Evolutionary conservation across 2,888 invertebrate genomes (phyloP).

Genomic region (Esperia sulphurella): DNA sequence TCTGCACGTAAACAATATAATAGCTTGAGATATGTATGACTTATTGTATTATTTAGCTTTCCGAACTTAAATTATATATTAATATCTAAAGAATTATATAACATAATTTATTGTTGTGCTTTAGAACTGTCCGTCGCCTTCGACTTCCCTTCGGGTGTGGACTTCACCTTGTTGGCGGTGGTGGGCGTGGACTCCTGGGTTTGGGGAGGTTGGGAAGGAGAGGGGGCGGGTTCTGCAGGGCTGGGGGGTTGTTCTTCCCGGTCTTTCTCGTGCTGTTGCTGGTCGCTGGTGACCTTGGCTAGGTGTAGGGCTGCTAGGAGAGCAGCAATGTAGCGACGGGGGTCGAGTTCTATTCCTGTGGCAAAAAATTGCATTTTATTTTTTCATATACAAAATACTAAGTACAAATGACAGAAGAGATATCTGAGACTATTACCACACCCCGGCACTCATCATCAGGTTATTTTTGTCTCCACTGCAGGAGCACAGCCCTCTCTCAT

Average conservation of each 20-base stretch:
- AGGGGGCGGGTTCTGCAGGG: conserved; percentile 31
- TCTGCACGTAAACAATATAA: too few species aligned
- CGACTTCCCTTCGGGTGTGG: conserved; percentile 64
- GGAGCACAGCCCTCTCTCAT: too few species aligned
- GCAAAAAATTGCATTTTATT: not conserved
- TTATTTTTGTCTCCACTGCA: too few species aligned
- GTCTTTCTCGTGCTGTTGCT: conserved; percentile 39
- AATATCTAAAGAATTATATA: conserved; percentile 7
- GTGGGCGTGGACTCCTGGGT: conserved; percentile 37
- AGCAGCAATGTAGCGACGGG: conserved; percentile 64
- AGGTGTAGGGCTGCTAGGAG: conserved; percentile 65
- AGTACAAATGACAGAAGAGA: too few species aligned
- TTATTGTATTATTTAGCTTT: conserved; percentile 8
- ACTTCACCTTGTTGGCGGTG: conserved; percentile 48
- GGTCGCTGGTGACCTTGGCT: conserved; percentile 59
- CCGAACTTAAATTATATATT: conserved; percentile 3
- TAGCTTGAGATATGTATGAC: not conserved
- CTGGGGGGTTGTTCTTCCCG: conserved; percentile 8
- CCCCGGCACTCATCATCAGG: too few species aligned
- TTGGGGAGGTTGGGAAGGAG: conserved; percentile 21
- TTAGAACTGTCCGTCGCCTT: conserved; percentile 29
- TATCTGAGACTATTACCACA: too few species aligned
- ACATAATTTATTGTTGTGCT: conserved; percentile 17
- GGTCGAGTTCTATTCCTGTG: conserved; percentile 62
- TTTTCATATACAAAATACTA: too few species aligned